phyloP scores from a whole-genome alignment of 2,888 invertebrate genomes.

The Cyaniris semiargus region DNA sequence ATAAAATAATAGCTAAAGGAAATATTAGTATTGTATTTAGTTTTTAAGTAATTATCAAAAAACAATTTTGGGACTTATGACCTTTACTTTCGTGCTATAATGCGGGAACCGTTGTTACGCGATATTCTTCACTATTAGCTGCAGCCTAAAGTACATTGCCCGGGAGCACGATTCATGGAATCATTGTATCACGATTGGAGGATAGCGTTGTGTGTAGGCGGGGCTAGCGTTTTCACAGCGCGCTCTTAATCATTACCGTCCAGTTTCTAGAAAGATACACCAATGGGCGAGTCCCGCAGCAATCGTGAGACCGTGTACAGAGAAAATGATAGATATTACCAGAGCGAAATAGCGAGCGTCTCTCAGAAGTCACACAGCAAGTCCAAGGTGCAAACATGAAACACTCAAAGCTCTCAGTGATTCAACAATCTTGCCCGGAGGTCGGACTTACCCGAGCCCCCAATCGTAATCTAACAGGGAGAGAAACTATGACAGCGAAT shows the following conservation, averaged over 20 bases:
- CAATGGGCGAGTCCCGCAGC: slow-evolving; percentile 68
- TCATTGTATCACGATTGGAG: too few species aligned
- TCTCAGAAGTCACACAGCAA: slow-evolving; percentile 80
- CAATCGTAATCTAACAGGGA: slow-evolving; percentile 56
- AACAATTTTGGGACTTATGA: too few species aligned
- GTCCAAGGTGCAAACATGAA: slow-evolving; percentile 82
- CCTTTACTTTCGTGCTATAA: too few species aligned
- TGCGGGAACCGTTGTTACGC: too few species aligned
- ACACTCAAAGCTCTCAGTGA: slow-evolving; percentile 81
- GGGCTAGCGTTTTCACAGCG: too few species aligned
- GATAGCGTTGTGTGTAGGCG: too few species aligned
- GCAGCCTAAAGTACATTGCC: too few species aligned
- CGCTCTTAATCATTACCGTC: background rate
- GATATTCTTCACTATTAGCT: too few species aligned
- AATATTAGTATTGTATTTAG: too few species aligned
- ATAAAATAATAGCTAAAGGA: too few species aligned
- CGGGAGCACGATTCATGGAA: too few species aligned
- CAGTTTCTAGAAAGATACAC: background rate
- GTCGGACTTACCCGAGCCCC: slow-evolving; percentile 72
- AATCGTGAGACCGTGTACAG: slow-evolving; percentile 76
- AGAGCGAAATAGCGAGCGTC: slow-evolving; percentile 80
- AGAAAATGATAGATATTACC: slow-evolving; percentile 78
- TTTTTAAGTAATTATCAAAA: too few species aligned
- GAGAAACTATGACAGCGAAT: slow-evolving; percentile 61
- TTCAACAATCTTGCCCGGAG: slow-evolving; percentile 61